phyloP scores from a whole-genome alignment of 2,113 vertebrate species.

The Pteronura brasiliensis region DNA sequence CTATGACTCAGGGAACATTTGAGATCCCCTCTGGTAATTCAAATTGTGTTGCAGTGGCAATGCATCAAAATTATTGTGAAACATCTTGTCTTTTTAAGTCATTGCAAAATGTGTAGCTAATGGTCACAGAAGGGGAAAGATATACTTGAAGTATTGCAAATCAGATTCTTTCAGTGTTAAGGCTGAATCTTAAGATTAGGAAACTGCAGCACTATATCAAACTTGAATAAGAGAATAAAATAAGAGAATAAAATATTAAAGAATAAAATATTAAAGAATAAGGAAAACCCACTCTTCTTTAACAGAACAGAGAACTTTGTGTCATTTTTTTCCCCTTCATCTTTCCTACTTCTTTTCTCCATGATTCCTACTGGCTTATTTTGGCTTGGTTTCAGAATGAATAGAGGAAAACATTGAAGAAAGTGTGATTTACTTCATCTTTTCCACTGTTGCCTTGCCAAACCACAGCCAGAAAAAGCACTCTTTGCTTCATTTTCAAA shows the following conservation, averaged over 20 bases:
- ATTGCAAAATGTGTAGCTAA: slow-evolving; percentile 24
- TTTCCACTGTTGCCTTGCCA: background rate
- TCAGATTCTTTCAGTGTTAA: slow-evolving; percentile 34
- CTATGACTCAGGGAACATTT: background rate
- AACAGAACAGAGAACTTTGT: background rate
- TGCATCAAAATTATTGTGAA: slow-evolving; percentile 16
- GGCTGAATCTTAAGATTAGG: slow-evolving; percentile 14
- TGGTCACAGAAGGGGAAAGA: slow-evolving; percentile 28
- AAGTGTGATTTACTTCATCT: background rate
- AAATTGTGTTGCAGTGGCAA: background rate
- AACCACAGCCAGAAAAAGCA: background rate
- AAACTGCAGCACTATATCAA: background rate
- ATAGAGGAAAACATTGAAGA: background rate
- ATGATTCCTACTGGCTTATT: background rate
- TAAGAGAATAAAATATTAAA: background rate
- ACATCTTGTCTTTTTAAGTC: background rate
- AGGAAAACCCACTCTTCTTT: background rate
- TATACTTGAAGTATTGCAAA: background rate
- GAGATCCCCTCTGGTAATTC: background rate
- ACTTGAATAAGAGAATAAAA: background rate
- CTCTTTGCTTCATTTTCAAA: background rate
- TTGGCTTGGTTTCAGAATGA: background rate
- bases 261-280: background rate
- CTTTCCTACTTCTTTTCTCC: background rate
- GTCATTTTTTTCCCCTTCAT: background rate